Evolutionary conservation across 2,797 vertebrate species (phyloP).

Genomic region (Potorous gilbertii): DNA sequence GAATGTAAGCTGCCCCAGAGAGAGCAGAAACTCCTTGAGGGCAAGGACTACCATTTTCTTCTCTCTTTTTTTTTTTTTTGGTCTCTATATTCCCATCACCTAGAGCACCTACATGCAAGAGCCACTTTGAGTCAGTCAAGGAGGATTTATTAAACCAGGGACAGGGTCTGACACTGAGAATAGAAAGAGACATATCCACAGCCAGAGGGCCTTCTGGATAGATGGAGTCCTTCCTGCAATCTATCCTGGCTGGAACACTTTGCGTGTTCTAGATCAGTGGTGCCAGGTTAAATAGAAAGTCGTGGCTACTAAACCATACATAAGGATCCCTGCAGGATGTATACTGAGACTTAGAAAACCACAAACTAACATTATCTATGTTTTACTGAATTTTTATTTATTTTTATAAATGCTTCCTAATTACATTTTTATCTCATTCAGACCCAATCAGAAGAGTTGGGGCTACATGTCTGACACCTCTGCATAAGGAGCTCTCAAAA

Average conservation of each 20-base stretch:
- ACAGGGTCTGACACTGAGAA: no score
- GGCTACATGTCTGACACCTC: not conserved
- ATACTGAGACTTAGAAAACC: not conserved
- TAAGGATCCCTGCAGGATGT: not conserved
- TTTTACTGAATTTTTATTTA: not conserved
- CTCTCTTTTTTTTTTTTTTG: no score
- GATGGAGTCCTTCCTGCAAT: not conserved
- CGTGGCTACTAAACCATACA: not conserved
- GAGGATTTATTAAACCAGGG: no score
- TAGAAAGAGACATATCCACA: no score
- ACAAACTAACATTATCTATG: not conserved
- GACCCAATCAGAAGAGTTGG: not conserved
- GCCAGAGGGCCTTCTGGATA: no score
- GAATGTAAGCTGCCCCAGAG: no score
- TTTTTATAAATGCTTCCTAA: not conserved
- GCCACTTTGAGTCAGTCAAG: not conserved
- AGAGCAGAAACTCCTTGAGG: no score
- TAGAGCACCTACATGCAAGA: no score
- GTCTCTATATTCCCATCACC: no score
- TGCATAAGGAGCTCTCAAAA: not conserved
- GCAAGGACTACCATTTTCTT: no score
- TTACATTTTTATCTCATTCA: not conserved
- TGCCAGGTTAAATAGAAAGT: no score
- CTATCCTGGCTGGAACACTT: not conserved
- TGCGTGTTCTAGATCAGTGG: not conserved